A percentile compares a stretch with the other conserved stretches of the same genome.
phyloP scores from a whole-genome alignment of 2,113 vertebrate genomes.

The Dryoscopus gambensis region DNA sequence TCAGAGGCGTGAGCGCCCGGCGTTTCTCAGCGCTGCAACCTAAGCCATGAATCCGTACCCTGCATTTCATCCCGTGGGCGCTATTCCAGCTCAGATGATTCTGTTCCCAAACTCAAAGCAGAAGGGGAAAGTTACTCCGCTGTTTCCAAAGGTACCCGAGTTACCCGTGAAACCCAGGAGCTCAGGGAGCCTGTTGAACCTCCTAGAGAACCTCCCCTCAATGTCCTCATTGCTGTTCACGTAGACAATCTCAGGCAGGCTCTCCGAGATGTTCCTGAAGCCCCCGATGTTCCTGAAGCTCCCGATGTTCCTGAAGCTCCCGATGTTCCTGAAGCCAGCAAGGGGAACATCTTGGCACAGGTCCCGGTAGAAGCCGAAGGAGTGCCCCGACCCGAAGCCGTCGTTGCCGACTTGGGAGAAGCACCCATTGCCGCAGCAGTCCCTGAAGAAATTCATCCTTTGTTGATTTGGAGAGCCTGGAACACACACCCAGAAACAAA shows the following conservation, averaged over 20 bases:
- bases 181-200: accelerated
- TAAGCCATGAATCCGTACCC: neutral
- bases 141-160: accelerated
- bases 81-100: neutral
- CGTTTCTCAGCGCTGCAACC: neutral
- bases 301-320: neutral
- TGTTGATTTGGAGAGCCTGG: neutral
- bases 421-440: accelerated
- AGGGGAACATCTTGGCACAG: neutral
- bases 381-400: neutral
- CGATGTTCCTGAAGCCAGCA: neutral
- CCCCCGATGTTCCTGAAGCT: too few species aligned
- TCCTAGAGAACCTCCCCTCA: accelerated
- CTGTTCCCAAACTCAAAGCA: neutral
- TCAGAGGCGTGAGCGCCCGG: accelerated
- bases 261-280: too few species aligned
- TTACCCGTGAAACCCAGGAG: accelerated
- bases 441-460: neutral
- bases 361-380: neutral
- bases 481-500: neutral
- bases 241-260: too few species aligned
- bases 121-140: accelerated
- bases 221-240: accelerated
- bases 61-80: neutral
- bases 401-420: neutral